Conservation (phyloP, 2,113 vertebrate genomes). For the Taxidea taxus region DNA sequence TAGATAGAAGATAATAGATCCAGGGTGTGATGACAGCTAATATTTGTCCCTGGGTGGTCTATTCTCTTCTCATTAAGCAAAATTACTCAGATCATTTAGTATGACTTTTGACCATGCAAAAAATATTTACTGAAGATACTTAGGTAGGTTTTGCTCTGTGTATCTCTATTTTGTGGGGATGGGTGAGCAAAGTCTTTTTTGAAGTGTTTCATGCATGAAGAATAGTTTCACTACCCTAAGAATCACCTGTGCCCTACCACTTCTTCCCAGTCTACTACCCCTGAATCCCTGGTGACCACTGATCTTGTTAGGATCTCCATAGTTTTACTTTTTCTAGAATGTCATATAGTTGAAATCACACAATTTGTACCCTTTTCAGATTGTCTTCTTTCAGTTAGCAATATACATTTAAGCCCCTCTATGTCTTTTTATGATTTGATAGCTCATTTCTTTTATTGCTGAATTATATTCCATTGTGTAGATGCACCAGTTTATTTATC, state of each 20-base stretch:
- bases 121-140: not conserved
- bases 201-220: not conserved
- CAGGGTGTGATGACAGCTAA: not conserved
- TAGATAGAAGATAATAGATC: not conserved
- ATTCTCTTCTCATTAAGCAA: constrained; percentile 1
- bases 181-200: not conserved
- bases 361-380: not conserved
- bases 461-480: not conserved
- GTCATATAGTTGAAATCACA: not conserved
- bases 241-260: not conserved
- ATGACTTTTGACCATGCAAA: constrained; percentile 23
- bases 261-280: too few species aligned
- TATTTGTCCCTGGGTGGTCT: not conserved
- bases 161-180: not conserved
- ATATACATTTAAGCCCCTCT: not conserved
- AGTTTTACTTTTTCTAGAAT: not conserved
- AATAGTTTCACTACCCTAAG: not conserved
- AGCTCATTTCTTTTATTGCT: not conserved
- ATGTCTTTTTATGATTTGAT: not conserved
- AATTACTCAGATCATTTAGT: not conserved
- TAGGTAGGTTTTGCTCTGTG: not conserved
- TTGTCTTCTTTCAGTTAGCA: not conserved
- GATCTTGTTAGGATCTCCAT: not conserved
- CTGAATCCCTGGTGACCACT: not conserved
- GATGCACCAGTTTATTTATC: not conserved